A percentile compares a stretch with the other conserved stretches of the same genome.
These are phyloP conservation scores for Trididemnum miniatum DNA, from an alignment of 23 tunicate genomes.

Conservation along the genomic window DNA sequence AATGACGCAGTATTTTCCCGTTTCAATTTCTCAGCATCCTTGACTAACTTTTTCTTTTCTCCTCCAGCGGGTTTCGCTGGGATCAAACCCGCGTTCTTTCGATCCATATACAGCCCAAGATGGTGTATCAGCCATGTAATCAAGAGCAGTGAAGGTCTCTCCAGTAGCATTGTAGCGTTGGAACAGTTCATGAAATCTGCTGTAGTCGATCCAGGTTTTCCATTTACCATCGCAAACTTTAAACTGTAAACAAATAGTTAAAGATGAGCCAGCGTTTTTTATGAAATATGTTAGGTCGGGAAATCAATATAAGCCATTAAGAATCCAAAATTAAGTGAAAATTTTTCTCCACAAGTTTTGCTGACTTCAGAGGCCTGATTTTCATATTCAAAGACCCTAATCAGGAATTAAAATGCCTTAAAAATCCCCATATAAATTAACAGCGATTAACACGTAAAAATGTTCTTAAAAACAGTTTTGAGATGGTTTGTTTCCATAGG, in stretches of 20 bases:
- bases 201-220: slow-evolving; percentile 88
- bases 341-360: too few relatives aligned
- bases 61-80: slow-evolving; percentile 77
- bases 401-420: too few relatives aligned
- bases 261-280: too few relatives aligned
- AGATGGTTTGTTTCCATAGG: too few relatives aligned
- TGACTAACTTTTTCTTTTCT: slow-evolving; percentile 61
- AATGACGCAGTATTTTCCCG: neutral
- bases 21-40: slow-evolving; percentile 42
- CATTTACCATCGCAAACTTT: slow-evolving; percentile 47
- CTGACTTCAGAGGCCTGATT: too few relatives aligned
- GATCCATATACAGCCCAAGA: slow-evolving; percentile 84
- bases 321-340: too few relatives aligned
- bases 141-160: slow-evolving; percentile 51
- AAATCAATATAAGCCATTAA: too few relatives aligned
- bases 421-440: too few relatives aligned
- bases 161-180: slow-evolving; percentile 65
- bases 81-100: slow-evolving; percentile 87
- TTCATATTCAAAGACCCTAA: too few relatives aligned
- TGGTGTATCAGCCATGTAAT: slow-evolving; percentile 72
- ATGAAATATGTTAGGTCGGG: too few relatives aligned
- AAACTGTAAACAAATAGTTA: slow-evolving; percentile 27
- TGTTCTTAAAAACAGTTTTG: too few relatives aligned
- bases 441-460: too few relatives aligned
- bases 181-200: slow-evolving; percentile 74